Conservation (phyloP, 2,888 invertebrate genomes). For the Dichetophora obliterata region DNA sequence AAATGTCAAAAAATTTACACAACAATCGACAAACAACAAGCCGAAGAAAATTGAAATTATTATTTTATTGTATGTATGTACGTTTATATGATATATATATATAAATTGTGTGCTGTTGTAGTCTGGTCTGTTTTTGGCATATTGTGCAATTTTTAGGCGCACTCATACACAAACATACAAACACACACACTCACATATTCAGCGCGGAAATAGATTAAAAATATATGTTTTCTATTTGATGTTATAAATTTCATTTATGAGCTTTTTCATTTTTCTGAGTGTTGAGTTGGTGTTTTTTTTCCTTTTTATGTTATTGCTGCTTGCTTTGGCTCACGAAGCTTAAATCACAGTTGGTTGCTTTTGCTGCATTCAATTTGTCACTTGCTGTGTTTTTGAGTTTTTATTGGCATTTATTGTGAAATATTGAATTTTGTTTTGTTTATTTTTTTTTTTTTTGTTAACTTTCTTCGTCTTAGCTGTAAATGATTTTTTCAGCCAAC, state of each 20-base stretch:
- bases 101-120: neutral
- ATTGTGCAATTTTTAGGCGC: constrained; percentile 1
- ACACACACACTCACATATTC: neutral
- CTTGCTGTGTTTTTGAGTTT: constrained; percentile 3
- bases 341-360: neutral
- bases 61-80: no score
- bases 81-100: neutral
- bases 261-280: neutral
- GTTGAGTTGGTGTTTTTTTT: neutral
- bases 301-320: no score
- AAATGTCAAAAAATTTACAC: neutral
- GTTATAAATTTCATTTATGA: neutral
- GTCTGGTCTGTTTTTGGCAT: constrained; percentile 7
- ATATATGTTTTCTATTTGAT: constrained; percentile 2
- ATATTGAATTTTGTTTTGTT: neutral
- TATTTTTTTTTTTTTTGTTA: neutral
- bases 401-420: neutral
- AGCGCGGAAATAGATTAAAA: neutral
- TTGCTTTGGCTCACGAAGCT: neutral
- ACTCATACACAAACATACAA: no score
- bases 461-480: no score
- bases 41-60: constrained; percentile 20
- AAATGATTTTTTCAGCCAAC: no score
- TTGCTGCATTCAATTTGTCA: neutral
- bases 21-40: constrained; percentile 6